Evolutionary conservation across 2,888 invertebrate species (phyloP), one percentile per base, ranked within the genome.

Genomic region (Scelioninae gen. 2): DNA sequence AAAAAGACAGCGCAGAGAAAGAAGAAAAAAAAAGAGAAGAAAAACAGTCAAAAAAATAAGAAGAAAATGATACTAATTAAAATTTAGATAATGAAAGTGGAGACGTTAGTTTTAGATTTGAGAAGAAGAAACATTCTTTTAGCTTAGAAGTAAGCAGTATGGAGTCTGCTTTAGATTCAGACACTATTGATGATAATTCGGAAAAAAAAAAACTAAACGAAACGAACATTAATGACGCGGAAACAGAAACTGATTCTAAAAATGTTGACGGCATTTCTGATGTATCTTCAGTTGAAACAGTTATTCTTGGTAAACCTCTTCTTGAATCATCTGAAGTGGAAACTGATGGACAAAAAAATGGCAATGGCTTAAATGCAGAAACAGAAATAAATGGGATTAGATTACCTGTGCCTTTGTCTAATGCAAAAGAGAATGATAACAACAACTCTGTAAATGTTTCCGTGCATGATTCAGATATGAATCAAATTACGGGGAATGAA

Each of bases 81-180:
- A 13, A 11, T 5, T 4, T 10, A 10, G 15, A 13, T 3, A 37
- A 37, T 13, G 15, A 37, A 15, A 15, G 15, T 11, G 37, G 4
- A 6, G 37, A 11, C 9, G 4, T 4, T 37, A 9, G 2, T 37
- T 37, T 7, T 1, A 43, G 22, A n/a, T 11, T 7, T 5, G n/a
- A 11, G 1, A 13, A 22, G 25, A 2, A 41, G 13, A n/a, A 16
- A 9, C 31, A 16, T 39, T 35, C 22, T n/a, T 63, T 48, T 0
- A 18, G 16, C 1, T 25, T 48, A 1, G 69, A 70, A 55, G 55
- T 70, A 1, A 61, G 69, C 43, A 70, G 61, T 13, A 70, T 70
- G 61, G 69, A 70, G 16, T 55, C 61, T 5, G 57, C 22, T 0
- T 57, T 70, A 3, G 57, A 69, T 3, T 58, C 60, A n/a, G 60